Evolutionary conservation across 2,888 invertebrate genomes (phyloP), one percentile per base, ranked within the genome.

Genomic region (Calameuta filiformis): DNA sequence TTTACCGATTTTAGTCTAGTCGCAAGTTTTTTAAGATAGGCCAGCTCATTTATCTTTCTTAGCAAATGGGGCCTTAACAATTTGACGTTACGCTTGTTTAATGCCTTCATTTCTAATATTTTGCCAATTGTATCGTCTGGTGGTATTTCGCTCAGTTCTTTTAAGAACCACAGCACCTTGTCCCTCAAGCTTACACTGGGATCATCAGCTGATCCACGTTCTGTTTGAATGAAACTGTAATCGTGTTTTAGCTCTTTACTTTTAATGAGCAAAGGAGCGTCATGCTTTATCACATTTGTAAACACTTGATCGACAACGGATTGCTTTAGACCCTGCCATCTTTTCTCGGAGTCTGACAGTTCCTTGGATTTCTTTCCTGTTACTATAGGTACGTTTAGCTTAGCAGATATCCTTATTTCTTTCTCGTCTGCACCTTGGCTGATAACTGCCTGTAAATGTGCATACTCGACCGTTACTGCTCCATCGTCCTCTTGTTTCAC

Each of bases 261-360:
- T 77, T 86, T 79, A 33, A 90, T 86, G 23, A 83, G 77, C 35
- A 88, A 81, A 56, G 40, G 40, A 12, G 87, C 81, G 6, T 82
- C 37, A 15, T 81, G 83, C 23, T 82, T 78, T 37, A 83, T 83
- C 1, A 79, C 68, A 12, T 83, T 85, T 1, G 83, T 79, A 74
- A 88, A 88, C 75, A 91, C 85, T 73, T 87, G 85, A 78, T 89
- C 87, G 0, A 89, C 82, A 30, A 89, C 85, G 35, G 89, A 78
- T 77, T 88, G 86, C 75, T 88, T 89, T 30, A 90, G 78, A 12
- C 85, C 80, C 69, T 83, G 77, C 91, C 91, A 91, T 30, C 83
- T 83, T 68, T 83, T 85, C 75, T 89, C 89, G 34, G 87, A 82
- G 79, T 73, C 34, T 73, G 79, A 33, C 6, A 33, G 1, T 69